Base-by-base conservation (phyloP, 2,888 invertebrate species). In the Eupithecia abbreviata region DNA sequence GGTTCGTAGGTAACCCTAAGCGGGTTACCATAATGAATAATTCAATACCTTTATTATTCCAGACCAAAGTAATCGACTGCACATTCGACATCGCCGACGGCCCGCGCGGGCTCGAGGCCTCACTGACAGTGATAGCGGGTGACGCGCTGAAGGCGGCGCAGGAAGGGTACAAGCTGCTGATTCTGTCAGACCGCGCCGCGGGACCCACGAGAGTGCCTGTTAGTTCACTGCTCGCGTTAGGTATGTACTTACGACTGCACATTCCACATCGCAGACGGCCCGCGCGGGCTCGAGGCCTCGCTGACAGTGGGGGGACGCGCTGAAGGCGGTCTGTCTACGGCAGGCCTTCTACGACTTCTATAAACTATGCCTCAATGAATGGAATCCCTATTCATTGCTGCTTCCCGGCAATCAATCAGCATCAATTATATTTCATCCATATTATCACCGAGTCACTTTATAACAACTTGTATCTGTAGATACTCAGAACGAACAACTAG, bases 21-120 rank as follows among this genome's bases (percentile, higher is more conserved):
- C n/a, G n/a, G n/a, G n/a, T n/a, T n/a, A 30, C 30, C 30, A 30
- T 30, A 30, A 30, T 30, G 30, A 30, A 30, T 13, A 5, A 51
- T 15, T 51, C 13, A 49, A 12, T 15, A n/a, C n/a, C 51, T n/a
- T n/a, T 2, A 7, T 7, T 55, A 58, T 72, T 71, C 0, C 89
- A 95, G 95, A 96, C 98, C 0, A 97, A 97, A 88, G 96, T 98
- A 43, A 96, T 99, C 82, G 98, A 99, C 93, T 98, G 98, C 79
- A 98, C 98, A 71, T 99, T 98, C 95, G 97, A 97, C 58, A 96
- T 96, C 81, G 90, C 94, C 55, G 97, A 97, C 73, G 98, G 98
- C 0, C 95, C 96, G 4, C 88, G 91, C 7, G 99, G 98, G 0
- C 96, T 99, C 80, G 92, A 97, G 79, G 96, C 97, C 6, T 97